Base-by-base conservation (phyloP, 2,113 vertebrate species). In the Neotoma lepida region DNA sequence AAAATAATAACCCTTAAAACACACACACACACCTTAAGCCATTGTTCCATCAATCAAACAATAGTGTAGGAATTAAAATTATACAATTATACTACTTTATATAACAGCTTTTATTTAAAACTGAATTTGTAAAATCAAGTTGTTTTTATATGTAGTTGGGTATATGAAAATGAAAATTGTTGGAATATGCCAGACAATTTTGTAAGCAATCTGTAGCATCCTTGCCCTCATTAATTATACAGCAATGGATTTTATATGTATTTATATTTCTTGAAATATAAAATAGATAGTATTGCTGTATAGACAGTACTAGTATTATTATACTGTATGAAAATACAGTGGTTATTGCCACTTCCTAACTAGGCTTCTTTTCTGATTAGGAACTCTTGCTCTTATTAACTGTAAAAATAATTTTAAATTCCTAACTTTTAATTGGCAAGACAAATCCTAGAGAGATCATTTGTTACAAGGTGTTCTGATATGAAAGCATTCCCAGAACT, bases 391-490 rank as follows among this genome's bases (percentile, higher is more conserved):
- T 77, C 90, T 88, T 20, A 90, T 66, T 30, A 35, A 78, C 41
- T 93, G 33, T 74, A 14, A 73, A 94, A 92, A 95, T 0, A 9
- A 82, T 68, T 93, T 94, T 89, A 28, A 92, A 70, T 74, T 86
- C 61, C 28, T 44, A 89, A 82, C 28, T 74, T 93, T 88, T 44
- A 91, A 70, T 1, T 84, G 51, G 84, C 49, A 81, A 76, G 44
- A 89, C 39, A 89, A 97, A 93, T 76, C 17, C 63, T 78, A 54
- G 4, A 49, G 28, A 61, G 6, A 66, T 64, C 8, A 33, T 85
- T 68, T 70, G 4, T 30, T 71, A 63, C 64, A 85, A 44, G 39
- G 0, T 51, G 49, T 91, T 1, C 35, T 41, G 17, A 12, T 35
- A 84, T 35, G n/a, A 86, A 91, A 86, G 20, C 26, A 88, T 44